A percentile compares a stretch with the other conserved stretches of the same genome.
These are phyloP conservation scores for Coregonus suidteri DNA, from an alignment of 2,797 vertebrate species.

Conservation along the genomic window DNA sequence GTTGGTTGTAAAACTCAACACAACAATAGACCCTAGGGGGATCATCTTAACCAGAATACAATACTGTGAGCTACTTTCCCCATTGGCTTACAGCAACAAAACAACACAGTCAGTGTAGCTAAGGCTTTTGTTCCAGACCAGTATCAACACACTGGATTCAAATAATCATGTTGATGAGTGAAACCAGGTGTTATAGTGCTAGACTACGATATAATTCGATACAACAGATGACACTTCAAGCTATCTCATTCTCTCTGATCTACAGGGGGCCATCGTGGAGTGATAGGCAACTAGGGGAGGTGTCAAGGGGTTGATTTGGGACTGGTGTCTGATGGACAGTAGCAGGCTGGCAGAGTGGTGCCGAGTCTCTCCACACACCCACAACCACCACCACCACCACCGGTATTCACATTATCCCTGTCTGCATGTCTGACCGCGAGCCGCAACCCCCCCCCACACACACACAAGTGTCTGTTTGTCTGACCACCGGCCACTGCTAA, in stretches of 20 bases:
- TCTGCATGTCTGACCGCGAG: slow-evolving; percentile 19
- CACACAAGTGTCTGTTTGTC: slow-evolving; percentile 68
- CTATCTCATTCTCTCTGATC: not conserved
- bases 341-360: slow-evolving; percentile 62
- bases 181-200: not conserved
- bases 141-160: not conserved
- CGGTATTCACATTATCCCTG: slow-evolving; percentile 69
- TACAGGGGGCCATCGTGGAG: not conserved
- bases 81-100: not conserved
- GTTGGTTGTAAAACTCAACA: not conserved
- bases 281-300: not conserved
- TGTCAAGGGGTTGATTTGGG: slow-evolving; percentile 15
- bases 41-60: not conserved
- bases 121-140: not conserved
- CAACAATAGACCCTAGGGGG: not conserved
- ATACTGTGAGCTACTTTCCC: not conserved
- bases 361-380: slow-evolving; percentile 51
- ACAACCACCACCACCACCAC: slow-evolving; percentile 31
- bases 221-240: not conserved
- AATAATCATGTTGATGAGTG: too few species aligned
- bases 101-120: too few species aligned
- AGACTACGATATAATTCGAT: not conserved
- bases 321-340: slow-evolving; percentile 49
- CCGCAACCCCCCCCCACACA: not conserved
- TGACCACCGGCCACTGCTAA: slow-evolving; percentile 70